Evolutionary conservation across 2,113 vertebrate genomes (phyloP).

Genomic region (Leptocoma aspasia): DNA sequence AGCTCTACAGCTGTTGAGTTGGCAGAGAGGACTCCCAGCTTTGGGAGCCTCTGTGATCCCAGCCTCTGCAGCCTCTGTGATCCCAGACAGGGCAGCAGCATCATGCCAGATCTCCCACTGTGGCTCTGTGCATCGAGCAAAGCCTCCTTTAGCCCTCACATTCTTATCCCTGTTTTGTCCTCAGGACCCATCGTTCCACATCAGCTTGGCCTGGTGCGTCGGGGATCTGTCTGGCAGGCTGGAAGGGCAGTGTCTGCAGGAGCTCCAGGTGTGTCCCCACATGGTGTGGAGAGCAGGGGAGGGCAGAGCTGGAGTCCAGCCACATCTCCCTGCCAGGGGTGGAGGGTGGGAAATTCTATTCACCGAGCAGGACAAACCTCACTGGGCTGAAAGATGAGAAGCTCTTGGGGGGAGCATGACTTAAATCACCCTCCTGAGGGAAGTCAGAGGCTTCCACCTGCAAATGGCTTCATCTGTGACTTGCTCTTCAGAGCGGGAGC

Average conservation of each 20-base stretch:
- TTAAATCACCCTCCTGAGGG: not conserved
- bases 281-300: not conserved
- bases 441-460: not conserved
- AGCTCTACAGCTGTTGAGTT: not conserved
- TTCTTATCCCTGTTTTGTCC: not conserved
- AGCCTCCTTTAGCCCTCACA: not conserved
- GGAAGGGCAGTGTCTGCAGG: constrained; percentile 68
- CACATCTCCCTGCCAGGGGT: not conserved
- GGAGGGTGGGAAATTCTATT: not conserved
- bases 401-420: accelerated
- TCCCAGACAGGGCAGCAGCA: not conserved
- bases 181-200: constrained; percentile 91
- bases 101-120: not conserved
- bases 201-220: constrained; percentile 94
- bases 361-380: not conserved
- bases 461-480: not conserved
- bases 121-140: accelerated
- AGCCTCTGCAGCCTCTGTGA: not conserved
- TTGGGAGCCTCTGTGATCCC: not conserved
- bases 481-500: not conserved
- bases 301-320: not conserved
- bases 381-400: not conserved
- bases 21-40: not conserved
- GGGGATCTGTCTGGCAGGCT: constrained; percentile 78
- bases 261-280: constrained; percentile 81